Base-by-base conservation (phyloP, 2,888 invertebrate genomes). In the Yponomeuta malinellus region DNA sequence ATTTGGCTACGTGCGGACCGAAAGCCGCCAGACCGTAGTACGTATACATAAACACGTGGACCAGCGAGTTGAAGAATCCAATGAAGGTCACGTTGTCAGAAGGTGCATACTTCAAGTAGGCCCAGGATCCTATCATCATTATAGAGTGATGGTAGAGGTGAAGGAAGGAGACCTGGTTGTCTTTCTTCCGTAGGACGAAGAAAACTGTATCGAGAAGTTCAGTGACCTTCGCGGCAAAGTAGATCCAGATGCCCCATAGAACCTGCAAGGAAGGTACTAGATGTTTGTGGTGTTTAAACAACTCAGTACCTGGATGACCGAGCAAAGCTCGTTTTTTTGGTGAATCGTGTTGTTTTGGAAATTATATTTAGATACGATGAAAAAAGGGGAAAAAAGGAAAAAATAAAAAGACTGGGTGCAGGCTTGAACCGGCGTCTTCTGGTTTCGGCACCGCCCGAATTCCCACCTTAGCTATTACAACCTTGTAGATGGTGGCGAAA, bases 81-180 rank as follows among this genome's bases (percentile, higher is more conserved):
- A 95, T 93, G 75, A 96, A 93, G 6, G 95, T 92, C 0, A 95
- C 94, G 71, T 95, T 96, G 33, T 96, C 95, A 63, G 95, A 95
- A 69, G 96, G 95, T 72, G 95, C 92, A 81, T 95, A 97, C 83
- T 96, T 95, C 43, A 95, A 85, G 74, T 95, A 95, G 6, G 94
- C 94, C 96, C 96, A 97, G 0, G 95, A 94, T 76, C 95, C 94
- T 59, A 96, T 80, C 75, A 95, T 96, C 87, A 96, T 96, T 70
- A 94, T 85, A 0, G 94, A 92, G 81, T 98, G 98, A 83, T 98
- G 98, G 80, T 97, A 98, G 1, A 98, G 94, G 81, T 98, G 98
- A 43, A 98, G 94, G 79, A 97, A 97, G 0, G 97, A 95, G 0
- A 98, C 95, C 85, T 98, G 98, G 69, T 94, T 84, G 89, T 93